These are phyloP conservation scores for Mesocricetus auratus DNA, from an alignment of 2,113 vertebrate species.

Conservation along the genomic window DNA sequence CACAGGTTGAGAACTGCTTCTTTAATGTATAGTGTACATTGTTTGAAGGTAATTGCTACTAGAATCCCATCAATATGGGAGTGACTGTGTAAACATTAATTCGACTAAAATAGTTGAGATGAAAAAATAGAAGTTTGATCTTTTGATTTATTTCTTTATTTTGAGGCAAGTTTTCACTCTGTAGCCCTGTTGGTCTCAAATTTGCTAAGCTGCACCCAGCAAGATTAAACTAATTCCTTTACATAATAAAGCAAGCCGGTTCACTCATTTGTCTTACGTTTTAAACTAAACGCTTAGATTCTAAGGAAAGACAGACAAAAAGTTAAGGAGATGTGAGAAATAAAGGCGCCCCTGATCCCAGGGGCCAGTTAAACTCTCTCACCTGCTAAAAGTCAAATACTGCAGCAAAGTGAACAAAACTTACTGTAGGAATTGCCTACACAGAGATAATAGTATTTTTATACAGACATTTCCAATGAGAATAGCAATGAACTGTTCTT, in stretches of 20 bases:
- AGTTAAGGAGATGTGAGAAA: not conserved
- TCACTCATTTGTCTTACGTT: slow-evolving; percentile 5
- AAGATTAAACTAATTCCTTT: not conserved
- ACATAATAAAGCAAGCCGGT: slow-evolving; percentile 15
- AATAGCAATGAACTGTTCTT: not conserved
- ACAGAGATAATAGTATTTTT: not conserved
- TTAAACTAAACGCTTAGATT: not conserved
- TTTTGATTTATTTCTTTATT: not conserved
- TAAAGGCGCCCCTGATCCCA: not conserved
- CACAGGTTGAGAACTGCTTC: not conserved
- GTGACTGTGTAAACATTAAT: slow-evolving; percentile 8
- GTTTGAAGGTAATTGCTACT: not conserved
- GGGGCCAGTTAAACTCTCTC: not conserved
- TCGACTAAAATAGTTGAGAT: not conserved
- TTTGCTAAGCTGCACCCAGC: not conserved
- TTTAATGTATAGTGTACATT: not conserved
- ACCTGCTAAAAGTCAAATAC: not conserved
- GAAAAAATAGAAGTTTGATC: not conserved
- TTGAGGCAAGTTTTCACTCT: not conserved
- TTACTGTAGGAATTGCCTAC: too few relatives aligned
- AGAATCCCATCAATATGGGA: not conserved
- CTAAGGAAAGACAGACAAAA: not conserved
- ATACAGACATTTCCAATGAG: not conserved
- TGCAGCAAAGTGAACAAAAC: not conserved
- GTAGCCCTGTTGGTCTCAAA: not conserved